Percentiles rank a stretch among this genome's conserved stretches.
phyloP scores from a whole-genome alignment of 2,797 vertebrate species.

The Clamator glandarius region DNA sequence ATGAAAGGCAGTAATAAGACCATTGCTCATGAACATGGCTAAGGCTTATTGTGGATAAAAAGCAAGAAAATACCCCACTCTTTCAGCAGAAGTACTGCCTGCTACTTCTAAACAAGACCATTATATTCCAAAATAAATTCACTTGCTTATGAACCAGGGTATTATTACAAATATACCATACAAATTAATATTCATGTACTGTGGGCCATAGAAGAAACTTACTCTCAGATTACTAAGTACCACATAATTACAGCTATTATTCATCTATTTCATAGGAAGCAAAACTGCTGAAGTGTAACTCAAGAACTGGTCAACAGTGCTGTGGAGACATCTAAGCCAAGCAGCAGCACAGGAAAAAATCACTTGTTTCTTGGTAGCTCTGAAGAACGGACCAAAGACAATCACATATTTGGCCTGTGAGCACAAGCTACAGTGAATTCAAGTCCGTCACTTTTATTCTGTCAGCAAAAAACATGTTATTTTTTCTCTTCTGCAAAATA shows the following conservation, averaged over 20 bases:
- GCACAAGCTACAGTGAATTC: constrained; percentile 5
- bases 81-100: background rate
- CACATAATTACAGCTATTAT: constrained; percentile 13
- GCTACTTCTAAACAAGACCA: background rate
- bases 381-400: background rate
- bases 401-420: background rate
- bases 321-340: background rate
- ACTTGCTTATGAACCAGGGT: background rate
- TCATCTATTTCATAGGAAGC: background rate
- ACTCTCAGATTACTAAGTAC: background rate
- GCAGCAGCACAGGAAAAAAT: background rate
- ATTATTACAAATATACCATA: background rate
- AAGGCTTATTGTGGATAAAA: background rate
- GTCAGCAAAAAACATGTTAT: background rate
- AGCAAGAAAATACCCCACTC: background rate
- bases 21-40: background rate
- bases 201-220: background rate
- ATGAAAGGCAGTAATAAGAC: background rate
- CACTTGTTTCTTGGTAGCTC: background rate
- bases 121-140: background rate
- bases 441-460: background rate
- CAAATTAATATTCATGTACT: background rate
- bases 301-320: background rate
- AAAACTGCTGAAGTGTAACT: constrained; percentile 1
- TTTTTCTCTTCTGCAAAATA: background rate